Percentiles rank a stretch among this genome's conserved stretches.
These are phyloP conservation scores for Alentia gelatinosa DNA, from an alignment of 2,888 invertebrate genomes.

Conservation along the genomic window DNA sequence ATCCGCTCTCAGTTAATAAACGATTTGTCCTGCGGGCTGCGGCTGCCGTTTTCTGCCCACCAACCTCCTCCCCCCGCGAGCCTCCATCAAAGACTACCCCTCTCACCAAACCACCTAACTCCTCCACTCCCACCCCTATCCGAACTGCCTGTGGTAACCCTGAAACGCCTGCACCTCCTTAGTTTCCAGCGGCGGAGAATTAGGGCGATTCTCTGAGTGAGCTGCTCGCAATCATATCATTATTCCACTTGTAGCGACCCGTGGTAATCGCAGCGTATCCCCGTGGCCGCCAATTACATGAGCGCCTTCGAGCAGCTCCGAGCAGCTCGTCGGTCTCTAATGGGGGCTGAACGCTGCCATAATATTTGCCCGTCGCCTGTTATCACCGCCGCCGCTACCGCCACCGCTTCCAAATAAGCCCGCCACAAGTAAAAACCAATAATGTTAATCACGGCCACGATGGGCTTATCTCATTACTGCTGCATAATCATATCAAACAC, in stretches of 20 bases:
- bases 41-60: too few relatives aligned
- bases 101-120: background rate
- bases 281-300: background rate
- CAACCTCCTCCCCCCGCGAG: too few relatives aligned
- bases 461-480: slow-evolving; percentile 28
- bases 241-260: slow-evolving; percentile 49
- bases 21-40: background rate
- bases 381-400: background rate
- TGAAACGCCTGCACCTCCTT: background rate
- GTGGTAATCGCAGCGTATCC: slow-evolving; percentile 15
- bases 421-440: slow-evolving; percentile 5
- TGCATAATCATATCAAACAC: slow-evolving; percentile 45
- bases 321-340: slow-evolving; percentile 37
- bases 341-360: slow-evolving; percentile 34
- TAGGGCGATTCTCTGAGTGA: slow-evolving; percentile 18
- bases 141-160: background rate
- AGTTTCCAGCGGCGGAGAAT: background rate
- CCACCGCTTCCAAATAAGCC: background rate
- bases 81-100: too few relatives aligned
- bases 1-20: background rate
- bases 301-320: background rate
- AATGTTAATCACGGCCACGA: slow-evolving; percentile 2
- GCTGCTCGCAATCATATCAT: slow-evolving; percentile 41
- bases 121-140: background rate
- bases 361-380: slow-evolving; percentile 38